Evolutionary conservation across 2,888 invertebrate genomes (phyloP).

Genomic region (Anoncus sp.): DNA sequence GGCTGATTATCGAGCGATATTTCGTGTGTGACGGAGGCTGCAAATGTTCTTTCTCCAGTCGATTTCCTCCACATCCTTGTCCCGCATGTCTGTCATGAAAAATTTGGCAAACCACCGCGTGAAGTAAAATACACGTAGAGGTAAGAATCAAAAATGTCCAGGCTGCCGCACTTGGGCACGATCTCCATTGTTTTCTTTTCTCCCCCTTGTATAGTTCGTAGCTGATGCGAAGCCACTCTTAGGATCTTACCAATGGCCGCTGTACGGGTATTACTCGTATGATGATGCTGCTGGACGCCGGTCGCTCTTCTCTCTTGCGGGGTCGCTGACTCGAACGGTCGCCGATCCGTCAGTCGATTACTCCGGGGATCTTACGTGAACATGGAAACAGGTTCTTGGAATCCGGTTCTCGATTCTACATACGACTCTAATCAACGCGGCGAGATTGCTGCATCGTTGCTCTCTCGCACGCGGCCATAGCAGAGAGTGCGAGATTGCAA

Average conservation of each 20-base stretch:
- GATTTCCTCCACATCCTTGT: neutral
- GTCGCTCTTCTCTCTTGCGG: slow-evolving; percentile 65
- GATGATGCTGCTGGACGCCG: slow-evolving; percentile 56
- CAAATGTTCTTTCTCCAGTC: neutral
- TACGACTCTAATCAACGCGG: slow-evolving; percentile 83
- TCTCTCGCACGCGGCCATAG: slow-evolving; percentile 45
- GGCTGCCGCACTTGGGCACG: neutral
- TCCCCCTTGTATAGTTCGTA: slow-evolving; percentile 1
- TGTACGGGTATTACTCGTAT: slow-evolving; percentile 49
- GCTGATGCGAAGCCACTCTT: slow-evolving; percentile 24
- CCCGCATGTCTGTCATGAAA: neutral
- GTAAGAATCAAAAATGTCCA: slow-evolving; percentile 16
- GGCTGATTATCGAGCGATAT: too few relatives aligned
- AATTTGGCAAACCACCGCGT: neutral
- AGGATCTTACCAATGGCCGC: slow-evolving; percentile 38
- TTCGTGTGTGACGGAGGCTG: too few relatives aligned
- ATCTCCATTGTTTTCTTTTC: neutral
- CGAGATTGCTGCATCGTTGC: slow-evolving; percentile 82
- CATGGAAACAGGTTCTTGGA: slow-evolving; percentile 83
- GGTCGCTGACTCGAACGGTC: slow-evolving; percentile 83
- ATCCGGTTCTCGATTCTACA: slow-evolving; percentile 83
- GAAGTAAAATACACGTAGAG: neutral
- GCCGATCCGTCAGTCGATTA: slow-evolving; percentile 84
- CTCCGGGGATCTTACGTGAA: slow-evolving; percentile 83
- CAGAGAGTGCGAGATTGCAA: slow-evolving; percentile 46